These are phyloP conservation scores for Alentia gelatinosa DNA, from an alignment of 2,888 invertebrate species.

Conservation along the genomic window DNA sequence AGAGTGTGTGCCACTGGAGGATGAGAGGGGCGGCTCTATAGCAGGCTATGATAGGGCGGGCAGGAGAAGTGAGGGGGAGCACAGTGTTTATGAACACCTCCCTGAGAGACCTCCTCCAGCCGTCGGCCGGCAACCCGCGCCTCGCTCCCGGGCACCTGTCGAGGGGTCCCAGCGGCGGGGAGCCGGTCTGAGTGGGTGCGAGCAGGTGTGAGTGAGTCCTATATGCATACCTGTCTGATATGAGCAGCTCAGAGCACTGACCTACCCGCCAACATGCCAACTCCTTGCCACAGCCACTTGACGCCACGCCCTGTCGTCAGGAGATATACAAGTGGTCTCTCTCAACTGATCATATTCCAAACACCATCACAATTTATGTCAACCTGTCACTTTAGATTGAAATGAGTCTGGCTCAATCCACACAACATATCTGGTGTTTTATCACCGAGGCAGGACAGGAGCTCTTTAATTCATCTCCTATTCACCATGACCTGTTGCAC, in stretches of 20 bases:
- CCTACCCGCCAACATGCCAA: not conserved
- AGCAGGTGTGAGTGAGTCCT: not conserved
- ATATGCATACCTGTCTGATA: not conserved
- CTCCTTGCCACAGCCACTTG: not conserved
- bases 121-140: not conserved
- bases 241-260: not conserved
- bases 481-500: too few relatives aligned
- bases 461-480: too few relatives aligned
- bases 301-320: not conserved
- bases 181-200: not conserved
- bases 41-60: not conserved
- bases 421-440: too few relatives aligned
- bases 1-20: not conserved
- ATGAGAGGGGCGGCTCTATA: not conserved
- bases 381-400: not conserved
- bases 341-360: not conserved
- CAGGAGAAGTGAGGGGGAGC: not conserved
- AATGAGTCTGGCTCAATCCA: too few relatives aligned
- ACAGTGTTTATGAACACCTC: not conserved
- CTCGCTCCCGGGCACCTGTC: not conserved
- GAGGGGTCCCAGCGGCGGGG: not conserved
- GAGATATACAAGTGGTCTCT: not conserved
- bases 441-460: too few relatives aligned
- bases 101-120: not conserved
- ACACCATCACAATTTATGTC: not conserved